These are phyloP conservation scores for Trichechus manatus DNA, from an alignment of 2,113 vertebrate species.

Conservation along the genomic window DNA sequence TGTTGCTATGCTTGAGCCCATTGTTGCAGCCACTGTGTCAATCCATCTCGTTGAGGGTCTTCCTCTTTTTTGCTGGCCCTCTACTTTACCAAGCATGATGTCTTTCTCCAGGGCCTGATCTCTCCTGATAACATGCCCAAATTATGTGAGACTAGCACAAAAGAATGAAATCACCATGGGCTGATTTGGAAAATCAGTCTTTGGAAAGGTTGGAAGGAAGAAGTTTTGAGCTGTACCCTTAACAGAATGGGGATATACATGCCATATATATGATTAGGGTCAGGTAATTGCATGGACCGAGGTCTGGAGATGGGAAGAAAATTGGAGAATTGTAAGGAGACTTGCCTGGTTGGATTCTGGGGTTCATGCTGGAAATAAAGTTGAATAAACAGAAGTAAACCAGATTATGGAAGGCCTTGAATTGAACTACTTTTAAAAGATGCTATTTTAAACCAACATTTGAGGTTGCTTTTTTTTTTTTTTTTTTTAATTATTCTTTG, in stretches of 20 bases:
- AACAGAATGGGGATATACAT: neutral
- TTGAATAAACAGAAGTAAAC: neutral
- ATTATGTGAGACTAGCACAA: neutral
- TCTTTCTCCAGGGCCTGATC: too few relatives aligned
- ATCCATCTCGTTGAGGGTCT: too few relatives aligned
- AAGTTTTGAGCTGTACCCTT: neutral
- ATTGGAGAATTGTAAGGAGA: neutral
- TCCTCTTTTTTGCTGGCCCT: too few relatives aligned
- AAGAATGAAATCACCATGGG: neutral
- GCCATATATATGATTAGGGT: neutral
- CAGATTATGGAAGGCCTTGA: neutral
- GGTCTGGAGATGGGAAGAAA: neutral
- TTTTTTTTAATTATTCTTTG: slow-evolving; percentile 34
- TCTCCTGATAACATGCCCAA: too few relatives aligned
- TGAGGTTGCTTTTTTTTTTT: neutral
- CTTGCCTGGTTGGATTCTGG: neutral
- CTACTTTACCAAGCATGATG: too few relatives aligned
- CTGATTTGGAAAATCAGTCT: neutral
- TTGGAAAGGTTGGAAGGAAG: neutral
- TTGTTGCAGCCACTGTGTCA: too few relatives aligned
- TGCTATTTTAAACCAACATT: slow-evolving; percentile 6
- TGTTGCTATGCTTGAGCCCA: too few relatives aligned
- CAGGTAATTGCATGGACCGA: too few relatives aligned
- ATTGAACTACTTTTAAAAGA: slow-evolving; percentile 36
- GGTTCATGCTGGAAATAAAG: neutral